A percentile compares a stretch with the other conserved stretches of the same genome.
phyloP scores from a whole-genome alignment of 2,888 invertebrate species.

The Molanna angustata region DNA sequence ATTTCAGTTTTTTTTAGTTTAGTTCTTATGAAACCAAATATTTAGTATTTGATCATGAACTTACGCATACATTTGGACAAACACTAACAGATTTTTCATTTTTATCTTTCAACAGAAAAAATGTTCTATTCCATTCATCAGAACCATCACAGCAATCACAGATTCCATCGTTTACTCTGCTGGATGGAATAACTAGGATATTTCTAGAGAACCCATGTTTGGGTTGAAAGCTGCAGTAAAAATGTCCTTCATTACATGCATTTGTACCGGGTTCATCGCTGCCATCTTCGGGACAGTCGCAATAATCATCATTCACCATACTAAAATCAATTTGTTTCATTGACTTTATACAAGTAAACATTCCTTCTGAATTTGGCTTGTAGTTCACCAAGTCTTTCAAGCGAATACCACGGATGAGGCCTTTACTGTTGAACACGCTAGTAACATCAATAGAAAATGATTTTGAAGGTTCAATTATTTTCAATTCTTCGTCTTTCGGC shows the following conservation, averaged over 20 bases:
- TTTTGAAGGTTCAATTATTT: background rate
- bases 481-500: slow-evolving; percentile 13
- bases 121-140: slow-evolving; percentile 73
- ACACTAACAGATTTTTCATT: slow-evolving; percentile 32
- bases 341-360: slow-evolving; percentile 47
- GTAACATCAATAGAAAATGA: background rate
- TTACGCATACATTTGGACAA: slow-evolving; percentile 33
- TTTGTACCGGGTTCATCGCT: slow-evolving; percentile 82
- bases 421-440: slow-evolving; percentile 14
- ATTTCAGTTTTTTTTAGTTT: too few species aligned
- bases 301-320: slow-evolving; percentile 79
- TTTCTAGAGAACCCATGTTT: slow-evolving; percentile 38
- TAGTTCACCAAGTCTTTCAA: slow-evolving; percentile 19
- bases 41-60: too few species aligned
- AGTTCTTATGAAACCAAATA: too few species aligned
- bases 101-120: too few species aligned
- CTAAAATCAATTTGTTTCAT: slow-evolving; percentile 51
- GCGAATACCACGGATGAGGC: slow-evolving; percentile 20
- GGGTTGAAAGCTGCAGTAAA: slow-evolving; percentile 70
- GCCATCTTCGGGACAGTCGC: slow-evolving; percentile 75
- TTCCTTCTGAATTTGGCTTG: slow-evolving; percentile 40
- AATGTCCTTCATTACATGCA: slow-evolving; percentile 81
- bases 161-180: slow-evolving; percentile 87
- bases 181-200: slow-evolving; percentile 62
- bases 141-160: slow-evolving; percentile 95